These are phyloP conservation scores for Euglossa dilemma DNA, from an alignment of 1,140 invertebrate species.

Conservation along the genomic window DNA sequence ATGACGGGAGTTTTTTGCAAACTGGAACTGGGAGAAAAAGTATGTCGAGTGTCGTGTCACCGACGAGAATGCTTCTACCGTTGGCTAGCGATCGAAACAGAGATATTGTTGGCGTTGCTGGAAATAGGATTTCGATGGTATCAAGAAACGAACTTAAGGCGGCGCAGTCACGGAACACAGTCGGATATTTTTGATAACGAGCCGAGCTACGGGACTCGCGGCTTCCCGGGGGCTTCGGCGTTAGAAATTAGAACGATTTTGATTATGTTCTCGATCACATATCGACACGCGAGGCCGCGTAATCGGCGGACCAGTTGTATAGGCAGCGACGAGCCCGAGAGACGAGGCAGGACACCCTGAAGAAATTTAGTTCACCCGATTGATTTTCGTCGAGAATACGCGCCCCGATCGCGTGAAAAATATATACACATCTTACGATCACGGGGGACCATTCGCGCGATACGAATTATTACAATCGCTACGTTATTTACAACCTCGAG, in stretches of 20 bases:
- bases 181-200: background rate
- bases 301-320: background rate
- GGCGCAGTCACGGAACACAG: background rate
- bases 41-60: background rate
- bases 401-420: background rate
- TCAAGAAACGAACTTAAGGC: constrained; percentile 11
- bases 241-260: background rate
- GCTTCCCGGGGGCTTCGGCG: background rate
- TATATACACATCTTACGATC: background rate
- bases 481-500: constrained; percentile 9
- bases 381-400: background rate
- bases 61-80: background rate
- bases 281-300: background rate
- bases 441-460: background rate
- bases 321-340: background rate
- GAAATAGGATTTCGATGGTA: constrained; percentile 10
- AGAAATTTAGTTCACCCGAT: background rate
- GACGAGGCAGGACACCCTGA: no score
- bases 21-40: background rate
- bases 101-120: background rate
- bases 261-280: background rate
- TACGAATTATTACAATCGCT: background rate
- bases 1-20: background rate
- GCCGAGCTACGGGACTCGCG: no score
- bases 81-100: background rate